Conservation (phyloP, 1,140 invertebrate species). For the Ctenoplectra terminalis region DNA sequence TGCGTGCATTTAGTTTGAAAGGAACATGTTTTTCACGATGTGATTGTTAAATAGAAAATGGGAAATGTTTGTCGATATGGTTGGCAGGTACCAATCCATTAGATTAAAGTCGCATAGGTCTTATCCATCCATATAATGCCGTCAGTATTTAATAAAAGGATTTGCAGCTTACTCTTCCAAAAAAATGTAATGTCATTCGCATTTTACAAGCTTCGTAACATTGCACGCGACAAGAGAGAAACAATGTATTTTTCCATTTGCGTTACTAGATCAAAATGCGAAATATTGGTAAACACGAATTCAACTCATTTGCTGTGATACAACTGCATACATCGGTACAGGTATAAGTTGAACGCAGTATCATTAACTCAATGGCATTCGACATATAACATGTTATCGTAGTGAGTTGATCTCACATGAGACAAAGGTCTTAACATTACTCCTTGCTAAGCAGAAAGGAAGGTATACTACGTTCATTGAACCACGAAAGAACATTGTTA, state of each 20-base stretch:
- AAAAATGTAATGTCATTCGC: conserved; percentile 26
- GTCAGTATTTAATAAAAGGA: conserved; percentile 52
- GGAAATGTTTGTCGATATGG: conserved; percentile 14
- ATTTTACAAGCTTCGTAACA: conserved; percentile 35
- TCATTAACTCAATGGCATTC: conserved; percentile 16
- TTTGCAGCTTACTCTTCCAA: conserved; percentile 49
- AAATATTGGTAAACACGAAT: conserved; percentile 5
- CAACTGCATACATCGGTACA: not conserved
- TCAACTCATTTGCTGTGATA: conserved; percentile 52
- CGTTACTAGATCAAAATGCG: conserved; percentile 13
- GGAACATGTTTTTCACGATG: not conserved
- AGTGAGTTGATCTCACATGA: conserved; percentile 36
- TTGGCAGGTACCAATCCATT: conserved; percentile 62
- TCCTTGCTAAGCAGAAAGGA: conserved; percentile 36
- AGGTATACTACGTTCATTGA: conserved; percentile 10
- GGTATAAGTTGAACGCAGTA: not conserved
- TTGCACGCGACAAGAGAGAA: conserved; percentile 12
- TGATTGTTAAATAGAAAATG: not conserved
- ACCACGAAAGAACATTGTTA: conserved; percentile 22
- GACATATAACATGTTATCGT: conserved; percentile 24
- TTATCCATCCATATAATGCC: conserved; percentile 60
- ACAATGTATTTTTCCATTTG: conserved; percentile 41
- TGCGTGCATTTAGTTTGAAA: not conserved
- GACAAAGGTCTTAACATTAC: conserved; percentile 9
- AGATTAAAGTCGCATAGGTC: conserved; percentile 38